Percentiles rank a stretch among this genome's conserved stretches.
Conservation (phyloP, 2,888 invertebrate species). For the Agelastica alni region DNA sequence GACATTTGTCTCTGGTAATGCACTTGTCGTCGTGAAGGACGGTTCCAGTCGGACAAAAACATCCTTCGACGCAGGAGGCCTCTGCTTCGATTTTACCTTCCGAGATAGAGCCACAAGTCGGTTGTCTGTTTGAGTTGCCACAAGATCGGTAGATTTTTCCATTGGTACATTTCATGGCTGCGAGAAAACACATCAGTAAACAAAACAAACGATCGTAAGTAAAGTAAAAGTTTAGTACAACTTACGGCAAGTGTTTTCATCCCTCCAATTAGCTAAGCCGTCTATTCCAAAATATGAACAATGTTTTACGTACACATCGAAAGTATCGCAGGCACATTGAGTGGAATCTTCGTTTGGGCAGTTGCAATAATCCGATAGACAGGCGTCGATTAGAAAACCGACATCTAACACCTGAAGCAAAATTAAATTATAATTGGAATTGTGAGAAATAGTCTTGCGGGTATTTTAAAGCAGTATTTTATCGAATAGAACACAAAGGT, state of each 20-base stretch:
- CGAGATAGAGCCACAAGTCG: conserved; percentile 69
- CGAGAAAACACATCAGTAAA: conserved; percentile 24
- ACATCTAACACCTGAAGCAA: conserved; percentile 61
- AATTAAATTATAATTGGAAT: neutral
- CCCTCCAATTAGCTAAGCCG: conserved; percentile 74
- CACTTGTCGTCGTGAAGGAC: conserved; percentile 78
- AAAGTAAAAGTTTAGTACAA: too few relatives aligned
- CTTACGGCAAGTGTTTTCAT: conserved; percentile 82
- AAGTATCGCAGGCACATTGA: conserved; percentile 75
- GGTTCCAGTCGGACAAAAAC: conserved; percentile 82
- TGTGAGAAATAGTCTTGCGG: neutral
- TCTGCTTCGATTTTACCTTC: conserved; percentile 43
- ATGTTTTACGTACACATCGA: conserved; percentile 77
- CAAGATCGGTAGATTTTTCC: conserved; percentile 80
- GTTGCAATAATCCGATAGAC: conserved; percentile 80
- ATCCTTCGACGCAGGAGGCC: conserved; percentile 79
- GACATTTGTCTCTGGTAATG: conserved; percentile 72
- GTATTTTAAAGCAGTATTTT: too few relatives aligned
- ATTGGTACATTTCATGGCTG: conserved; percentile 77
- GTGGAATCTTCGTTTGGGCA: conserved; percentile 60
- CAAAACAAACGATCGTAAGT: neutral
- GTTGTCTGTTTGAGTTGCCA: conserved; percentile 69
- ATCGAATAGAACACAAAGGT: too few relatives aligned
- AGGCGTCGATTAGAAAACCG: conserved; percentile 69
- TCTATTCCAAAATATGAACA: conserved; percentile 70